A percentile compares a stretch with the other conserved stretches of the same genome.
These are phyloP conservation scores for Rhagophthalmus giganteus DNA, from an alignment of 2,888 invertebrate species.

Conservation along the genomic window DNA sequence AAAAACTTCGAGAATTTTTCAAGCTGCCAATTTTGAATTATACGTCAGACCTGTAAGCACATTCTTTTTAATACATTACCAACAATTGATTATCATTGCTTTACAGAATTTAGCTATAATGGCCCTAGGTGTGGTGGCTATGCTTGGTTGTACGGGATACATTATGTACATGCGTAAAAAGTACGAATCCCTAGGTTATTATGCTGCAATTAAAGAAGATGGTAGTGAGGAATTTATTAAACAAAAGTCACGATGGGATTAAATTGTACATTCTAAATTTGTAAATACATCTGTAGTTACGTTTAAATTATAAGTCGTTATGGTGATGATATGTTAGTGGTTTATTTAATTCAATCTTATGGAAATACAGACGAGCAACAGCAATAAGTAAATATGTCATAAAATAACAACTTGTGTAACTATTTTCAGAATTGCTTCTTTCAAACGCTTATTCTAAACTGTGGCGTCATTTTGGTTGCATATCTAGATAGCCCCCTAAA, in stretches of 20 bases:
- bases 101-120: constrained; percentile 85
- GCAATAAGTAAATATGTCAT: not conserved
- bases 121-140: constrained; percentile 76
- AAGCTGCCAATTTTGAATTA: constrained; percentile 84
- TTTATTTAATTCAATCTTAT: constrained; percentile 1
- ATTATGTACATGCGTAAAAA: constrained; percentile 83
- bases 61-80: not conserved
- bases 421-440: not conserved
- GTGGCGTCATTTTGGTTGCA: not conserved
- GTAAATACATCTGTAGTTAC: too few relatives aligned
- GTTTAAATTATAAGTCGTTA: too few relatives aligned
- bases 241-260: constrained; percentile 79
- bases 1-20: constrained; percentile 74
- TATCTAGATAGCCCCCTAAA: too few relatives aligned
- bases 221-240: constrained; percentile 75
- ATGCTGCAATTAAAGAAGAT: constrained; percentile 76
- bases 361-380: not conserved
- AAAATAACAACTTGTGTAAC: too few relatives aligned
- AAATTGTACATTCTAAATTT: too few relatives aligned
- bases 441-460: not conserved
- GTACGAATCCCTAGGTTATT: constrained; percentile 78
- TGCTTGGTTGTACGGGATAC: constrained; percentile 76
- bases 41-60: constrained; percentile 83
- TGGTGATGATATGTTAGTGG: too few relatives aligned
- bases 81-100: constrained; percentile 15